Base-by-base conservation (phyloP, 1,140 invertebrate species). In the Stenopsyche tienmushanensis region DNA sequence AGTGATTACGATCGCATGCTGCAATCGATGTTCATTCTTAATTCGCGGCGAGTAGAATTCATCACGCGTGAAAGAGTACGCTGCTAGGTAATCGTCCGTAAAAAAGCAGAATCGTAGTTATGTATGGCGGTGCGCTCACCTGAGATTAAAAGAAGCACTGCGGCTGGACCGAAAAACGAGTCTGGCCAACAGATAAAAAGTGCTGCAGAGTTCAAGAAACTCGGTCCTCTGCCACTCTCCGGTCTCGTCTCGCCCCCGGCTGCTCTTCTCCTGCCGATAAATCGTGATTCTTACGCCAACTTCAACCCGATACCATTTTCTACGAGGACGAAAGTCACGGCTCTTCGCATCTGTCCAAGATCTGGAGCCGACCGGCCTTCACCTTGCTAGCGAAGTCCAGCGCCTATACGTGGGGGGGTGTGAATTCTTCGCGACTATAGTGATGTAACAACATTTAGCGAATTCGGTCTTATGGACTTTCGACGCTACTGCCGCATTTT, bases 161-260 rank as follows among this genome's bases (percentile, higher is more conserved):
- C n/a, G n/a, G 25, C 7, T 39, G 26, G 25, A 5, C 53, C 53
- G 29, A 39, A 34, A 55, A 39, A 34, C 53, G 53, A 39, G 53
- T 55, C 25, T 55, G 53, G 53, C 13, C 15, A 23, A 25, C 23
- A 7, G 20, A 26, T 55, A 55, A 55, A 55, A 55, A 55, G 26
- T 55, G 52, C 29, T 20, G 52, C 25, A 1, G 54, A 39, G 54
- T 57, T 57, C 54, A 57, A 57, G 54, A 57, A 57, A 57, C 54
- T 57, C 20, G 54, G 13, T n/a, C n/a, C n/a, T n/a, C 29, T 7
- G 13, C 29, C 29, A 34, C 29, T 34, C 29, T 13, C 29, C 29
- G 29, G 29, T 34, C 29, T 34, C 29, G 29, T 34, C 29, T 34
- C 13, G 29, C 29, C 29, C 29, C 29, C 13, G 29, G 29, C 29